Evolutionary conservation across 2,797 vertebrate species (phyloP), one percentile per base, ranked within the genome.

Genomic region (Microctenopoma steveboyesi): DNA sequence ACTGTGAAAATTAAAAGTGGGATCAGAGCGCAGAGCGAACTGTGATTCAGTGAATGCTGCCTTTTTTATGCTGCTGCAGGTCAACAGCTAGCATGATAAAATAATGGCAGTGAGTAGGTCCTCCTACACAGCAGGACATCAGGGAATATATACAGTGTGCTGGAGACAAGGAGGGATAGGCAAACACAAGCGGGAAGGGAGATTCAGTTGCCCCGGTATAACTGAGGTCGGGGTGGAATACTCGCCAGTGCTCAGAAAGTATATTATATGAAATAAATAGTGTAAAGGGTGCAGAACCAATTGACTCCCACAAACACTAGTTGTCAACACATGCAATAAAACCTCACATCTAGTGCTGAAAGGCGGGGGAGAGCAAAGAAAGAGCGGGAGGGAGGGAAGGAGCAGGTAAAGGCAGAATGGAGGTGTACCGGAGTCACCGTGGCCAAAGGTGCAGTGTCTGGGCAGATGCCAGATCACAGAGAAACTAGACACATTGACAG

Each of bases 401-500:
- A 57, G 57, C 1, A 25, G 22, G 68, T 45, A 35, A 76, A 76
- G 68, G 65, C 63, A 40, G 68, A 76, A 59, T 27, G 8, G 72
- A 84, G 79, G 82, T 82, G 78, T 61, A 59, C 30, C 42, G 3
- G 42, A 76, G 72, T 45, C 54, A 28, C 57, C 40, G 60, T 45
- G 64, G 64, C 71, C 70, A 87, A 85, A 92, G 87, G 89, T 88
- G 83, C 82, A 82, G 81, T 63, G 76, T 65, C 76, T 86, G 79
- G 83, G 77, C 72, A 80, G 83, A 83, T 74, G 87, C 84, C 86
- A 84, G 72, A 87, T 86, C 86, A 76, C 74, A 82, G 85, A 78
- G 84, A 84, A 88, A 90, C 85, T 76, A 85, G 88, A 79, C 86
- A 63, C 81, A 73, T 82, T 88, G 88, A 92, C 88, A 88, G 85